Conservation (phyloP, 1,140 invertebrate species). For the Apis laboriosa region DNA sequence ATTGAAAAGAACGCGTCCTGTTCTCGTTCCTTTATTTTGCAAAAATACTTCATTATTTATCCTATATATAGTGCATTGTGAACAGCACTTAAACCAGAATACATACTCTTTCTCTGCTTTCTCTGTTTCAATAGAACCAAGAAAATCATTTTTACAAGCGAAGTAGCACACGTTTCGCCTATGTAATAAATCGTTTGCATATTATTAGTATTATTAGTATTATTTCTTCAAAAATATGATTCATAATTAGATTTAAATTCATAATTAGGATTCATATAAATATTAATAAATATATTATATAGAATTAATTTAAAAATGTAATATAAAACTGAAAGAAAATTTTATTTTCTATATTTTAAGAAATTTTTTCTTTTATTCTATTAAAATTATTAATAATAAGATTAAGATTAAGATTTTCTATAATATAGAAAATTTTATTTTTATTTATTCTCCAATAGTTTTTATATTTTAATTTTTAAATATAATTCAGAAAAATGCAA, state of each 20-base stretch:
- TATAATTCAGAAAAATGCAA: background rate
- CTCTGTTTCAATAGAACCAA: slow-evolving; percentile 31
- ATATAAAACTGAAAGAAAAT: background rate
- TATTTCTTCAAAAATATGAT: background rate
- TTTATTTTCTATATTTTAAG: background rate
- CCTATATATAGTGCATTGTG: slow-evolving; percentile 23
- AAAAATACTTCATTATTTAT: slow-evolving; percentile 55
- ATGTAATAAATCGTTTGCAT: slow-evolving; percentile 13
- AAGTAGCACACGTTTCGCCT: background rate
- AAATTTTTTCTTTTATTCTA: too few species aligned
- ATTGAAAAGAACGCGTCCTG: slow-evolving; percentile 49
- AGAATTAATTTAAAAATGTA: background rate
- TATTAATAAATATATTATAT: too few species aligned
- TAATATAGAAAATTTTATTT: background rate
- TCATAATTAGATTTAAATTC: background rate
- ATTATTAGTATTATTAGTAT: background rate
- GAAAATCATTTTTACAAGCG: slow-evolving; percentile 19
- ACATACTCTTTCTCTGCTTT: slow-evolving; percentile 5
- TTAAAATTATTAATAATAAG: too few species aligned
- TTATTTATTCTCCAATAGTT: background rate
- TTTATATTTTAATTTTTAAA: background rate
- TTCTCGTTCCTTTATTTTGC: slow-evolving; percentile 19
- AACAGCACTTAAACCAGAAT: slow-evolving; percentile 20
- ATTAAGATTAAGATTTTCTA: background rate
- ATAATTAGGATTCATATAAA: background rate